Evolutionary conservation across 2,113 vertebrate species (phyloP).

Genomic region (Centrocercus urophasianus): DNA sequence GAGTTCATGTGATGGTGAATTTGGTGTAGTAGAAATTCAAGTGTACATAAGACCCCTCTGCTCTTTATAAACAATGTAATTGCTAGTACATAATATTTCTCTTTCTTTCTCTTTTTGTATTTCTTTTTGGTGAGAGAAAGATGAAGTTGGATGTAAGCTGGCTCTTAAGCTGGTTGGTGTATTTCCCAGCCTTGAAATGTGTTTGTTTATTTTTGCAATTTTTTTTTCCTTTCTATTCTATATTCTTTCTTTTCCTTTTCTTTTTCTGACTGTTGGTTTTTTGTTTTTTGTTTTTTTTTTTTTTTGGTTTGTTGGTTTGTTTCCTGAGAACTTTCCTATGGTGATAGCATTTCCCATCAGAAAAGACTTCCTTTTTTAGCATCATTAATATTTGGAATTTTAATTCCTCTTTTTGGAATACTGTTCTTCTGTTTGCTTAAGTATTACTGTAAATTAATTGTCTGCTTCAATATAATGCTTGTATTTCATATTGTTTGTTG

Average conservation of each 20-base stretch:
- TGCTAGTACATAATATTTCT: not conserved
- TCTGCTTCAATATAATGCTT: not conserved
- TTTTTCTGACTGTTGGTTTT: too few relatives aligned
- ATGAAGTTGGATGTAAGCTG: not conserved
- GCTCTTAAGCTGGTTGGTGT: not conserved
- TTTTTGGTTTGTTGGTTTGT: too few relatives aligned
- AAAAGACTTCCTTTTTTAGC: not conserved
- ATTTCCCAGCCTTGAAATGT: not conserved
- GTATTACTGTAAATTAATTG: not conserved
- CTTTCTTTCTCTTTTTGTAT: not conserved
- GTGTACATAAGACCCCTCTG: not conserved
- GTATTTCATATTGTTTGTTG: not conserved
- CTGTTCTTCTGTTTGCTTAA: not conserved
- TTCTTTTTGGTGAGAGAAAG: not conserved
- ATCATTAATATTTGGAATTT: not conserved
- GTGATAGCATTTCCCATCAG: not conserved
- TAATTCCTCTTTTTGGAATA: not conserved
- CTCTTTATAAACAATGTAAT: not conserved
- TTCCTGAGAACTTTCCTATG: not conserved
- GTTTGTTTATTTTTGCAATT: conserved; percentile 34
- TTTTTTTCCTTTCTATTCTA: not conserved
- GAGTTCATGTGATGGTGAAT: not conserved
- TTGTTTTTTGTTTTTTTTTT: not conserved
- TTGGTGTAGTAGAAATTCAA: not conserved
- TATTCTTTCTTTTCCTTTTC: not conserved